Evolutionary conservation across 1,140 invertebrate species (phyloP).

Genomic region (Apis dorsata): DNA sequence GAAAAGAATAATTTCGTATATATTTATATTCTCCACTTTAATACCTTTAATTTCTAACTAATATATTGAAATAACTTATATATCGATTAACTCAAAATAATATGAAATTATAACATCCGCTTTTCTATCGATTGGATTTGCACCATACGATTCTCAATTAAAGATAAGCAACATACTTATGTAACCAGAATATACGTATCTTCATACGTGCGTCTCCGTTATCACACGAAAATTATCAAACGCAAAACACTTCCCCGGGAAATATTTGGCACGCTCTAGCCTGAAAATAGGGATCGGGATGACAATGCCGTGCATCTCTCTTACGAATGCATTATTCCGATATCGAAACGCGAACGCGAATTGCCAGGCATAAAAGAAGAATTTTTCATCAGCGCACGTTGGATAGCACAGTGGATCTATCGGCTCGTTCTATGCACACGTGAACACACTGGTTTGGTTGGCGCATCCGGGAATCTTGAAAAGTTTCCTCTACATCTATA

Average conservation of each 20-base stretch:
- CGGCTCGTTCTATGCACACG: conserved; percentile 10
- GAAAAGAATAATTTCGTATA: too few species aligned
- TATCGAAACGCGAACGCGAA: conserved; percentile 50
- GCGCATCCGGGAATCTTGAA: conserved; percentile 43
- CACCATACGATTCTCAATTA: too few species aligned
- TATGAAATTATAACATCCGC: too few species aligned
- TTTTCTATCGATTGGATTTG: too few species aligned
- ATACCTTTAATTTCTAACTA: too few species aligned
- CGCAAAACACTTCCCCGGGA: neutral
- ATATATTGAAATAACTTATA: too few species aligned
- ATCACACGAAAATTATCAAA: conserved; percentile 15
- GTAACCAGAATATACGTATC: too few species aligned
- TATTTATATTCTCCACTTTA: too few species aligned
- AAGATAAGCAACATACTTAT: too few species aligned
- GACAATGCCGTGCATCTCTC: conserved; percentile 10
- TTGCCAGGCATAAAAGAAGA: conserved; percentile 43
- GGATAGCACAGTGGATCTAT: neutral
- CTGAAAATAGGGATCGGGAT: conserved; percentile 1
- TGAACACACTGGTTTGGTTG: neutral
- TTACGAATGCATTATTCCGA: conserved; percentile 47
- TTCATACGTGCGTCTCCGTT: neutral
- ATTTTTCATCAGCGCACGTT: conserved; percentile 39
- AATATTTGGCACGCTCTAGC: conserved; percentile 15
- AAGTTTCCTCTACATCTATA: conserved; percentile 8
- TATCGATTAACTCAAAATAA: too few species aligned